Base-by-base conservation (phyloP, 2,888 invertebrate species). In the Rhamnusium bicolor region DNA sequence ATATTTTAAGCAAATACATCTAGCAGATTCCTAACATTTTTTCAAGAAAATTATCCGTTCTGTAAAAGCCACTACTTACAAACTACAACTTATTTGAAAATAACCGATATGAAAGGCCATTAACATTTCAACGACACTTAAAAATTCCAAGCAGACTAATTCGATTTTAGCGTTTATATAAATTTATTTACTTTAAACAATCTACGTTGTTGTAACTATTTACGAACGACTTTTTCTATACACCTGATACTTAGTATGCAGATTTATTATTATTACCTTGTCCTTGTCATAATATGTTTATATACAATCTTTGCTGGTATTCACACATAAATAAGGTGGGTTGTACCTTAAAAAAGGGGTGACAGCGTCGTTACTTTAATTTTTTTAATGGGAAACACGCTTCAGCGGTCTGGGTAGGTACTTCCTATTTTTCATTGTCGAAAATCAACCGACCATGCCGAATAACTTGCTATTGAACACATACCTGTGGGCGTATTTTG, bases 371-470 rank as follows among this genome's bases (percentile, higher is more conserved):
- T 49, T 66, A 60, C 62, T 51, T 74, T 21, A 54, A 67, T 61
- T 75, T 72, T 73, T 69, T 67, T 60, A 53, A 66, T 56, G 68
- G 77, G 78, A 76, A 72, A 67, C 72, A 76, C 75, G 78, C 75
- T 78, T 74, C 70, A 75, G 65, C 71, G 74, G 72, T 77, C 63
- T 63, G 63, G 73, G 75, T 77, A 71, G 74, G 66, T 69, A 75
- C 77, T 77, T 77, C 77, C 77, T 73, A 72, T 74, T 73, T 75
- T 24, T 72, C 75, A 81, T 81, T 81, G 81, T 81, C 74, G 58
- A 72, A 74, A 76, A 40, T 51, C 80, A 75, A 56, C 78, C 74
- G 71, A 76, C 74, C 81, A 76, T 79, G 72, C 16, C 49, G 21
- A 18, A 61, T 61, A 58, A 19, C 61, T 61, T 46, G 61, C 19